Evolutionary conservation across 2,113 vertebrate species (phyloP), one percentile per base, ranked within the genome.

Genomic region (Cyprinodon tularosa): DNA sequence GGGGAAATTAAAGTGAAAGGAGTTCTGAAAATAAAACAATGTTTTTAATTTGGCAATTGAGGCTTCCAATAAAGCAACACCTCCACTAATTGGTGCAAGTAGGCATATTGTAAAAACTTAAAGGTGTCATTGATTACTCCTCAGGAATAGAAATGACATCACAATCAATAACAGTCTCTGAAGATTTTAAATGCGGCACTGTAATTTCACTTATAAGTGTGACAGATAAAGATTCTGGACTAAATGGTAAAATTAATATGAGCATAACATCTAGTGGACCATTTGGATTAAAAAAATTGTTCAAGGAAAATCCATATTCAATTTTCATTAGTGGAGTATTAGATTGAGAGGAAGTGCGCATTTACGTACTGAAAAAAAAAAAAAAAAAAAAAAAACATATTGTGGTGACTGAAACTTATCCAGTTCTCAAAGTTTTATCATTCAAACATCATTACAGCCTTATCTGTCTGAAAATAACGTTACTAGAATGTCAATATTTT

Each of bases 51-150:
- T 92, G 1, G 87, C 89, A 7, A 50, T 92, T 3, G 61, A 90
- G 59, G 91, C 88, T 0, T 80, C 85, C 0, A 89, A 92, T 50
- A 89, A 74, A 22, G 89, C 84, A 3, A 38, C 13, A 1, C 81
- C 81, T 3, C 92, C 93, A 3, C 10, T 92, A 11, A 89, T 83
- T 0, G 82, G 77, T 0, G 82, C 90, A 13, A 84, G 88, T 40
- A 88, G 88, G 0, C 73, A 91, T 14, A 77, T 94, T 57, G 29
- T 29, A 29, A 29, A 87, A 95, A 1, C 84, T 96, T 3, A 6
- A 85, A 50, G 95, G 96, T 59, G 62, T 94, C 9, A 96, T 96
- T 17, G 95, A 97, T 45, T 96, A 95, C 67, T 14, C 68, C 2
- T 94, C 95, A 0, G 86, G 92, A 40, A 84, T 96, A 42, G 86